Conservation (phyloP, 2,797 vertebrate species). For the Mus caroli region DNA sequence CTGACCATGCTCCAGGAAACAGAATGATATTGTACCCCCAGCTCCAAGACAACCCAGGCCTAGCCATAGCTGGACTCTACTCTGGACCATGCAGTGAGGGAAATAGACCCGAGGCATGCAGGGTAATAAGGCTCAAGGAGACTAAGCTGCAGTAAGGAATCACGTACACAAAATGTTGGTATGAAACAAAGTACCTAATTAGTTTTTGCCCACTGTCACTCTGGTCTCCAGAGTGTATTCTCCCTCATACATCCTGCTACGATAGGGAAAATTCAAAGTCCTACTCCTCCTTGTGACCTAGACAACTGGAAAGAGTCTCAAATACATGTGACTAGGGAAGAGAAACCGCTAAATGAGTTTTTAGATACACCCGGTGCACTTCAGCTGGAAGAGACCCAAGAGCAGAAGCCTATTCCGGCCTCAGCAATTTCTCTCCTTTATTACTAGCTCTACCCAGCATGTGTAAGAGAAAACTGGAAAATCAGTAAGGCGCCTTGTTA, state of each 20-base stretch:
- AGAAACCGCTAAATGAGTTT: background rate
- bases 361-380: background rate
- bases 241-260: background rate
- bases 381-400: background rate
- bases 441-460: background rate
- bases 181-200: background rate
- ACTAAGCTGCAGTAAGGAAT: background rate
- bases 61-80: background rate
- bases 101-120: background rate
- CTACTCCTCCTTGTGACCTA: background rate
- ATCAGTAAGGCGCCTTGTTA: background rate
- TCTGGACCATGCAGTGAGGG: background rate
- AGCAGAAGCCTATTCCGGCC: background rate
- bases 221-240: conserved; percentile 12
- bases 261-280: background rate
- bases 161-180: background rate
- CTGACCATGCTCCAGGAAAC: background rate
- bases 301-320: conserved; percentile 15
- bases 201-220: background rate
- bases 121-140: background rate
- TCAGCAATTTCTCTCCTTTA: background rate
- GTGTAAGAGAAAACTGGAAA: background rate
- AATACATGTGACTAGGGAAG: background rate
- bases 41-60: background rate
- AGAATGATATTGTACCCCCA: background rate